Evolutionary conservation across 2,797 vertebrate genomes (phyloP), one percentile per base, ranked within the genome.

Genomic region (Sciaenops ocellatus): DNA sequence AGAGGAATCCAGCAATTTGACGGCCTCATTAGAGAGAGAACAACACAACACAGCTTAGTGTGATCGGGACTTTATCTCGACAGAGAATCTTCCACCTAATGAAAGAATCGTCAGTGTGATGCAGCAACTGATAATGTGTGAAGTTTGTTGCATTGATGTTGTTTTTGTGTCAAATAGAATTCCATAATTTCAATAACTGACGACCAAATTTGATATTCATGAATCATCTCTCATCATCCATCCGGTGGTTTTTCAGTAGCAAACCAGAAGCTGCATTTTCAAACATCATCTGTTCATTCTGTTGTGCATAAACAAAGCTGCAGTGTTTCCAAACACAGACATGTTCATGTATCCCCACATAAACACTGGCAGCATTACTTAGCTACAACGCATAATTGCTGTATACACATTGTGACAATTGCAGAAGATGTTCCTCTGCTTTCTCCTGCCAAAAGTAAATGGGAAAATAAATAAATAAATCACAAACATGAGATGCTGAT

Each of bases 271-370:
- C 69, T 69, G 28, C 41, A 13, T 28, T 65, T 78, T 41, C 51
- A 78, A 78, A 64, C 54, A 84, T 87, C 64, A 82, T 76, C 70
- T 80, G 61, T 69, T 86, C 78, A 22, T 46, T 76, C 52, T 30
- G 61, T 57, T 42, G 47, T 47, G 46, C 63, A 77, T 69, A 63
- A 84, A 73, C 69, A 55, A 28, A 65, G 44, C 64, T 18, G 26
- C 56, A 34, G 34, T 67, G 72, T 79, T 79, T 54, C 70, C 71
- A 59, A 79, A 86, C 66, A 84, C 64, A 68, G 50, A 41, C 71
- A 41, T 63, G 71, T 46, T 70, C 28, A 24, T 41, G 72, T 56
- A 61, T 51, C 46, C 71, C 41, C 17, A 70, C 66, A 83, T 73
- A 47, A 74, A 75, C 70, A 54, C n/a, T 42, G 56, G 41, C 50